Evolutionary conservation across 2,888 invertebrate species (phyloP).

Genomic region (Drosophila picticornis): DNA sequence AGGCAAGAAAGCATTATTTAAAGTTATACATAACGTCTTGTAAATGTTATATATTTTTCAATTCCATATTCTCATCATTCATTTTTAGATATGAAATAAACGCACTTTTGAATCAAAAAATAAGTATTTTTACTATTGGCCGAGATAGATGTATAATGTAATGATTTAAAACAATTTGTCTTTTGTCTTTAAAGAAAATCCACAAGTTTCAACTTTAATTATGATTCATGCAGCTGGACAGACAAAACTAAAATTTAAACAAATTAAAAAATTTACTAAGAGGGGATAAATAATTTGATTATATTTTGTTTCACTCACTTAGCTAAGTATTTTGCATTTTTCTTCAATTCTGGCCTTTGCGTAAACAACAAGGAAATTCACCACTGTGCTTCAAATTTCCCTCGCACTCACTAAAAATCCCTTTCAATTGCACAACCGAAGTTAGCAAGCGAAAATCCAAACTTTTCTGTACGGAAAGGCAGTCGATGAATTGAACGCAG

Average conservation of each 20-base stretch:
- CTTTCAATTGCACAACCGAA: conserved; percentile 39
- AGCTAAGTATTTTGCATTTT: neutral
- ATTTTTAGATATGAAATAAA: neutral
- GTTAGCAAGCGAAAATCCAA: neutral
- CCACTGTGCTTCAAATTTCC: conserved; percentile 52
- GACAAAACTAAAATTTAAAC: neutral
- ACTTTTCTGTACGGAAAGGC: conserved; percentile 14
- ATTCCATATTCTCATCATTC: neutral
- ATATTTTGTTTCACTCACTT: neutral
- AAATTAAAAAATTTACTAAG: neutral
- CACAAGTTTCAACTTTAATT: neutral
- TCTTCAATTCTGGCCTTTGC: neutral
- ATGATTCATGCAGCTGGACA: neutral
- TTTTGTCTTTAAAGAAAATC: neutral
- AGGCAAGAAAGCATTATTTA: neutral
- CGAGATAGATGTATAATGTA: neutral
- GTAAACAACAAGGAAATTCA: conserved; percentile 24
- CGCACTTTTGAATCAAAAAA: rapidly evolving
- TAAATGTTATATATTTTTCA: neutral
- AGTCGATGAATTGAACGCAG: conserved; percentile 10
- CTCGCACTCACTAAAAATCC: conserved; percentile 31
- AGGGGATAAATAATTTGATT: neutral
- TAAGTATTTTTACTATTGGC: neutral
- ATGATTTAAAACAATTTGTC: neutral
- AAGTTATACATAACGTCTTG: neutral